Evolutionary conservation across 2,888 invertebrate genomes (phyloP), one percentile per base, ranked within the genome.

Genomic region (Agrenia bidenticulata): DNA sequence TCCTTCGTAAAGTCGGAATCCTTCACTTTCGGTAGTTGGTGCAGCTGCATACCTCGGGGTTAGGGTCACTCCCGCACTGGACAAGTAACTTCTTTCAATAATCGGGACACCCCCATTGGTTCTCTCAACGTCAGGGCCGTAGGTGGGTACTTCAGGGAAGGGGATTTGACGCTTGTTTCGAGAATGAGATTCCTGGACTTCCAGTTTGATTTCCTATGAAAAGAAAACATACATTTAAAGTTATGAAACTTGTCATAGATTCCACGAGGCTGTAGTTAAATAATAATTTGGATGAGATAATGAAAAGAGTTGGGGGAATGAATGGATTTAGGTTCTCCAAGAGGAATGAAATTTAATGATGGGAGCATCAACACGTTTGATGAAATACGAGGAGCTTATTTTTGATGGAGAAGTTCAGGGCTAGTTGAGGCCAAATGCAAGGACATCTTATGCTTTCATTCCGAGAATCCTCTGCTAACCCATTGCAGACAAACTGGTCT

Each of bases 1-100:
- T 0, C 76, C 77, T 64, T 77, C 77, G 61, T 78, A 78, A n/a
- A 78, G 64, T 17, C 77, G 69, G n/a, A 78, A 66, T n/a, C 77
- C 78, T 70, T 77, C 77, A 50, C 76, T 76, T 9, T 76, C 71
- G 11, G 70, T 67, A 27, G 72, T 66, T 15, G 67, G 54, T 11
- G 66, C 63, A 21, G 61, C 60, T 13, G 45, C 57, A 56, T 57
- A 58, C 55, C 63, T 57, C 26, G 61, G 39, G 17, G 9, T 32
- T n/a, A 55, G 32, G 26, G 53, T 21, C 1, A 49, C 55, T 2
- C 64, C 67, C 15, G 64, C 41, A 58, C 71, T 70, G 26, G 67
- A 67, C 17, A 70, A 56, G 55, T 76, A 76, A 54, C 73, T 73
- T 11, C 51, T 54, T 41, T 73, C 73, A 0, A 76, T 39, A 49